Percentiles rank a stretch among this genome's conserved stretches.
Evolutionary conservation across 2,888 invertebrate species (phyloP).

Genomic region (Aspidiotus rigidus): DNA sequence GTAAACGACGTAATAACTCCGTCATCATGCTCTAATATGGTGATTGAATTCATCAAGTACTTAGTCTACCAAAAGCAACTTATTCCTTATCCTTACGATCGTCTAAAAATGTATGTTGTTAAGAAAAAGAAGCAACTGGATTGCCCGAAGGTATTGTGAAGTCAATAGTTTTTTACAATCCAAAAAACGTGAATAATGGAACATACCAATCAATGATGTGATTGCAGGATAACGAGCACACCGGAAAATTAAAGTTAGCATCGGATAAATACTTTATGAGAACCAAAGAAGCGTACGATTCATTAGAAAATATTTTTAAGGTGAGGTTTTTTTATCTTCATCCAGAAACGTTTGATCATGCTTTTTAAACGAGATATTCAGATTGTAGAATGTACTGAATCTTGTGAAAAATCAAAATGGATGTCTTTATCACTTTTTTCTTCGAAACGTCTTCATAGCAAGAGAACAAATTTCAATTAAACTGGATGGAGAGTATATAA

Average conservation of each 20-base stretch:
- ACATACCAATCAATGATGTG: no score
- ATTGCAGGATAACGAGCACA: no score
- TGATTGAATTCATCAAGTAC: constrained; percentile 44
- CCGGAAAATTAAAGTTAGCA: constrained; percentile 20
- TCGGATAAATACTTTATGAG: constrained; percentile 37
- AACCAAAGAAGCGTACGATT: constrained; percentile 35
- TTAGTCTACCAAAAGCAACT: constrained; percentile 45
- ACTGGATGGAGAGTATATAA: no score
- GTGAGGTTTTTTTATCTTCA: constrained; percentile 31
- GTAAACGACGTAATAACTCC: constrained; percentile 44
- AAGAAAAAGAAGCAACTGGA: constrained; percentile 40
- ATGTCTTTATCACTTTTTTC: not conserved
- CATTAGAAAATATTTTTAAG: constrained; percentile 37
- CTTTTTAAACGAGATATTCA: not conserved
- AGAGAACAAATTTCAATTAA: no score
- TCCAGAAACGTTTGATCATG: not conserved
- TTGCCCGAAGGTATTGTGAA: not conserved
- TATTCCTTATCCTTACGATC: constrained; percentile 44
- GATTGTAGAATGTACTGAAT: not conserved
- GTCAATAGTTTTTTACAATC: no score
- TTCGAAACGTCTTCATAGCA: no score
- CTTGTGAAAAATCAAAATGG: not conserved
- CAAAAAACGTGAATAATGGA: no score
- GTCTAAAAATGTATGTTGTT: constrained; percentile 39
- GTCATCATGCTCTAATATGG: constrained; percentile 42